Percentiles rank a stretch among this genome's conserved stretches.
Evolutionary conservation across 2,888 invertebrate species (phyloP).

Genomic region (Lasioglossum pauxillum): DNA sequence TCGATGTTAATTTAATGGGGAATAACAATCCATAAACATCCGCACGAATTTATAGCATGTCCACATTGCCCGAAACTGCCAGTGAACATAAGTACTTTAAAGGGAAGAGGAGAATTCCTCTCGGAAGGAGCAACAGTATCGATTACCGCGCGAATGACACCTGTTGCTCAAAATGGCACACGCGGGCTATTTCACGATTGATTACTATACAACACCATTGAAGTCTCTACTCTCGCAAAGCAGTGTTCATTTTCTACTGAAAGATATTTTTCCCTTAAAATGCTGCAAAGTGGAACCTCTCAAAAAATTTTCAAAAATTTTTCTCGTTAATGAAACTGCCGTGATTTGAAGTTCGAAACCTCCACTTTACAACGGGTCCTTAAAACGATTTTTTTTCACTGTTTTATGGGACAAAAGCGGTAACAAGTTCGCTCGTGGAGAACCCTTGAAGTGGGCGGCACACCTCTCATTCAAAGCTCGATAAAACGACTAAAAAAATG

Average conservation of each 20-base stretch:
- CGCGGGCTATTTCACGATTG: neutral
- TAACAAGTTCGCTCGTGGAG: too few relatives aligned
- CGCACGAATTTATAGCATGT: neutral
- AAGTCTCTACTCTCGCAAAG: neutral
- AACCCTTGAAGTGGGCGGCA: too few relatives aligned
- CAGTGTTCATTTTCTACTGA: neutral
- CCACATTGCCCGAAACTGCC: neutral
- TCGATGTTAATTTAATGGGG: neutral
- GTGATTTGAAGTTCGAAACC: too few relatives aligned
- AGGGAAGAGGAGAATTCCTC: neutral
- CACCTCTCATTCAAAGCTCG: too few relatives aligned
- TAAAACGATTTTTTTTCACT: too few relatives aligned
- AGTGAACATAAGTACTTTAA: neutral
- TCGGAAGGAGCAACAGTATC: neutral
- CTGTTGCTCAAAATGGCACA: neutral
- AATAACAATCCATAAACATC: neutral
- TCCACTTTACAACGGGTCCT: too few relatives aligned
- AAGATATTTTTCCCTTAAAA: too few relatives aligned
- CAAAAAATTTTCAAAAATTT: too few relatives aligned
- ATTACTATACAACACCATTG: neutral
- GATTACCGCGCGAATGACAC: neutral
- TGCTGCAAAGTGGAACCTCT: too few relatives aligned
- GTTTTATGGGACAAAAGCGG: too few relatives aligned
- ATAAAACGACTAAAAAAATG: too few relatives aligned
- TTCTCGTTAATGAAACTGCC: too few relatives aligned